Percentiles rank a stretch among this genome's conserved stretches.
Conservation (phyloP, 2,113 vertebrate species). For the Tachuris rubrigastra region DNA sequence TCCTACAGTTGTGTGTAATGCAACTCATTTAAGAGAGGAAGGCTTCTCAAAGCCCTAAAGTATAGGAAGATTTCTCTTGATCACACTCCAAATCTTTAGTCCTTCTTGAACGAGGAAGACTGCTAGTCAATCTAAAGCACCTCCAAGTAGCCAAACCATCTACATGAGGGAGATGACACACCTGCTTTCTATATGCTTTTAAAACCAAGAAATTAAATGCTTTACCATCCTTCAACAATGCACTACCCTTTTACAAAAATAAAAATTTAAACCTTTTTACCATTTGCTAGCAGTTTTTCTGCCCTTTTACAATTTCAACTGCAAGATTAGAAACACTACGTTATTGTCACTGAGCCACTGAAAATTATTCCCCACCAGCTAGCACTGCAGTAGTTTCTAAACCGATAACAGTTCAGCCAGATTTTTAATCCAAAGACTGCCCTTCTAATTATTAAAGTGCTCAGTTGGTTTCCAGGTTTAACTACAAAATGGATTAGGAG, state of each 20-base stretch:
- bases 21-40: not conserved
- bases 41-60: not conserved
- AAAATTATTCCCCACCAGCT: not conserved
- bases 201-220: not conserved
- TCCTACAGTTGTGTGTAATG: not conserved
- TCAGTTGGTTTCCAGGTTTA: not conserved
- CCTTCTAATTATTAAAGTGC: not conserved
- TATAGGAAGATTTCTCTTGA: not conserved
- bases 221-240: not conserved
- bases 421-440: not conserved
- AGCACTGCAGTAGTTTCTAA: not conserved
- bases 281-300: not conserved
- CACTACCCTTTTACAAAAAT: not conserved
- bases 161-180: not conserved
- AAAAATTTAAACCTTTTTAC: not conserved
- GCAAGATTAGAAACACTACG: not conserved
- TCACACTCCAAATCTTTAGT: not conserved
- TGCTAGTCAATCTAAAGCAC: not conserved
- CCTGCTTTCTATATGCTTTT: not conserved
- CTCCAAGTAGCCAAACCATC: not conserved
- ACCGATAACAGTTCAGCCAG: accelerated
- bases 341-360: not conserved
- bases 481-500: not conserved
- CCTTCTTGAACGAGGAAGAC: not conserved
- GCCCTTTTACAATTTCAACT: not conserved